Conservation (phyloP, 1,140 invertebrate species). For the Cotesia vestalis region DNA sequence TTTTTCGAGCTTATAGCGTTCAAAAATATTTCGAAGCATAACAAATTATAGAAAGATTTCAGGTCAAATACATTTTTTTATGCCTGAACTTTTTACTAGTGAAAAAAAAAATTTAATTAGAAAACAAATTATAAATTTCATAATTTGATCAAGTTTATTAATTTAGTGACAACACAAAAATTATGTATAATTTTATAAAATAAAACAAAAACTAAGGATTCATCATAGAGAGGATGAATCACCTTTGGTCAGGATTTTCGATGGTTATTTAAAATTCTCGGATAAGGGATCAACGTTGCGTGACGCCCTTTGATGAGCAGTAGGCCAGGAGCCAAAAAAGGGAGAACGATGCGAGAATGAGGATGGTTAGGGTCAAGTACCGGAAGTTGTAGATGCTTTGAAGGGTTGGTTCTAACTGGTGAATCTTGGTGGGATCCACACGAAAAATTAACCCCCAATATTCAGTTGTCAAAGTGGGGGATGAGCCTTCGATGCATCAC, state of each 20-base stretch:
- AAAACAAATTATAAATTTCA: too few relatives aligned
- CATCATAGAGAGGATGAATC: background rate
- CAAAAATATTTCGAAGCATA: too few relatives aligned
- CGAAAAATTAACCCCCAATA: constrained; percentile 33
- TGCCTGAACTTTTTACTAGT: too few relatives aligned
- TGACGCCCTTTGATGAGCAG: constrained; percentile 26
- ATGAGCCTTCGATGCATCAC: constrained; percentile 24
- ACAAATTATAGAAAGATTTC: too few relatives aligned
- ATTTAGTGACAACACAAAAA: too few relatives aligned
- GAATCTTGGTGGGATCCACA: constrained; percentile 19
- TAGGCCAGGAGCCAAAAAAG: background rate
- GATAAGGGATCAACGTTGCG: constrained; percentile 17
- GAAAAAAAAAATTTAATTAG: too few relatives aligned
- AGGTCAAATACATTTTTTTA: too few relatives aligned
- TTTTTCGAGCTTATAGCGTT: too few relatives aligned
- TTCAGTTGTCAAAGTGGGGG: constrained; percentile 21
- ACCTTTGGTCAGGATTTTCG: background rate
- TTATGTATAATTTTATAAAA: background rate
- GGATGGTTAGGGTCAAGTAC: constrained; percentile 37
- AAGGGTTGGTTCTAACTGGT: constrained; percentile 24
- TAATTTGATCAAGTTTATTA: too few relatives aligned
- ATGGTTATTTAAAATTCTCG: constrained; percentile 1
- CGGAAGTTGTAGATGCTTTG: constrained; percentile 33
- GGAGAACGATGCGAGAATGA: constrained; percentile 25
- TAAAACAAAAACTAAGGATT: constrained; percentile 7